These are phyloP conservation scores for Mesorhabditis spiculigera DNA, from an alignment of 2,888 invertebrate genomes.

Conservation along the genomic window DNA sequence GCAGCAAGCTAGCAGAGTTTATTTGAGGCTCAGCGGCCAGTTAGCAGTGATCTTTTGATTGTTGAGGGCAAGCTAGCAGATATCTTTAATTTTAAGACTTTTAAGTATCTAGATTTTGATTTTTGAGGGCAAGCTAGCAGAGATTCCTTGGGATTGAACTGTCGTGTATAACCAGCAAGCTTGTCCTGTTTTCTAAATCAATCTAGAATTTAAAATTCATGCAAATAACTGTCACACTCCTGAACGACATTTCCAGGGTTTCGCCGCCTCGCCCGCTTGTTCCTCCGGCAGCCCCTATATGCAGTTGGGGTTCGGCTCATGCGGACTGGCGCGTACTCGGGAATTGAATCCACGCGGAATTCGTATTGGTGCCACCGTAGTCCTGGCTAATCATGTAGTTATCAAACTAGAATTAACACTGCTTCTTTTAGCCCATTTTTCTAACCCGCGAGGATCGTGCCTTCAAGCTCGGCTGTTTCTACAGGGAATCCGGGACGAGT, in stretches of 20 bases:
- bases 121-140: too few species aligned
- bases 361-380: background rate
- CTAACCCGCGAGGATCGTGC: background rate
- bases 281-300: background rate
- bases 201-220: too few species aligned
- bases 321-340: constrained; percentile 3
- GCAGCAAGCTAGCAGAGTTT: too few species aligned
- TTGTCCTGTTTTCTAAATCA: too few species aligned
- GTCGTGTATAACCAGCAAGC: too few species aligned
- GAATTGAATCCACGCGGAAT: background rate
- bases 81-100: too few species aligned
- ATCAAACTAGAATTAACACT: background rate
- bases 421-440: background rate
- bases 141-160: too few species aligned
- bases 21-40: too few species aligned
- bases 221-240: too few species aligned
- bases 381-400: background rate
- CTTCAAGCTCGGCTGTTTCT: background rate
- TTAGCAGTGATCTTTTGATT: too few species aligned
- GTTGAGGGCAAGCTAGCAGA: too few species aligned
- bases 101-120: too few species aligned
- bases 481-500: background rate
- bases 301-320: background rate
- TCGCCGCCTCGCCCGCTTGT: background rate
- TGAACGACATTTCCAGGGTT: background rate